phyloP scores from a whole-genome alignment of 64 coral and sea anemone genomes.

The Pocillopora verrucosa region DNA sequence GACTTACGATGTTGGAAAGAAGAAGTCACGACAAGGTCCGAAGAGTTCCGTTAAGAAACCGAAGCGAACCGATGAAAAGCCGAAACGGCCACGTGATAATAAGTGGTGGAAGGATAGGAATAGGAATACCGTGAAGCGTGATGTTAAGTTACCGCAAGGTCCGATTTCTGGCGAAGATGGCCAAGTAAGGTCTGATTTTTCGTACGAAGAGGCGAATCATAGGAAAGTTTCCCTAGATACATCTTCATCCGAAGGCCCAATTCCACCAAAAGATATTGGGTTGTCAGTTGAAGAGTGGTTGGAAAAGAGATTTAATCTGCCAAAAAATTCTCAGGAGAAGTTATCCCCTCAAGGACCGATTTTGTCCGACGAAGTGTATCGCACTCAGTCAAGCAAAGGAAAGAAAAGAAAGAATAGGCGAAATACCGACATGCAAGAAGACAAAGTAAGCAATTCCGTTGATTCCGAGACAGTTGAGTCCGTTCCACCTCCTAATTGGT shows the following conservation, averaged over 20 bases:
- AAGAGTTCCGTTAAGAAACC: neutral
- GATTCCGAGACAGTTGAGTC: neutral
- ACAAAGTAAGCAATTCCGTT: neutral
- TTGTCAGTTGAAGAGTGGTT: neutral
- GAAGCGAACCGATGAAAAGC: neutral
- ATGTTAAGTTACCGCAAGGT: neutral
- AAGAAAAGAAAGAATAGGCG: neutral
- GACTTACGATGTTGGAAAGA: neutral
- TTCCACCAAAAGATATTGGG: neutral
- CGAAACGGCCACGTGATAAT: neutral
- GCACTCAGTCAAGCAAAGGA: too few species aligned
- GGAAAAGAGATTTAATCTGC: neutral
- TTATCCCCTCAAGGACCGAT: constrained; percentile 9
- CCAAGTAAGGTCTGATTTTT: neutral
- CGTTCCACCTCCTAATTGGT: constrained; percentile 26
- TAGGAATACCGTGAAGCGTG: neutral
- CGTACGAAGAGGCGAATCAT: neutral
- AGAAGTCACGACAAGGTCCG: neutral
- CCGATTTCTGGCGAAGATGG: neutral
- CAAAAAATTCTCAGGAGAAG: neutral
- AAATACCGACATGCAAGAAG: neutral
- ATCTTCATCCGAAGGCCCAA: neutral
- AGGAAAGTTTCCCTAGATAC: neutral
- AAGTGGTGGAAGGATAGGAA: neutral
- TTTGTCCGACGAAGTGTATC: neutral